phyloP scores from a whole-genome alignment of 2,113 vertebrate genomes.

The Rissa tridactyla region DNA sequence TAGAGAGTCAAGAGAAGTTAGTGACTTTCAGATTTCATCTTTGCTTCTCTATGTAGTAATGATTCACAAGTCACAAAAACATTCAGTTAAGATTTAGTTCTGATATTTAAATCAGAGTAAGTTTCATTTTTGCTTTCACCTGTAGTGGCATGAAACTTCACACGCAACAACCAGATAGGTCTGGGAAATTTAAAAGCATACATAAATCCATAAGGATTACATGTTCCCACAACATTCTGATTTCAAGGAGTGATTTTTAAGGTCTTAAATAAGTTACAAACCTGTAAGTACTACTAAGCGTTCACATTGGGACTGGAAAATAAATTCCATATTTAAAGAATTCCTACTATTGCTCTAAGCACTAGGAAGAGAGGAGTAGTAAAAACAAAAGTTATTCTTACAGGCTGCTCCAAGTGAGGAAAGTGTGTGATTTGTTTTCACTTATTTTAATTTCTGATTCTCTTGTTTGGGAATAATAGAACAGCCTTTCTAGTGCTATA shows the following conservation, averaged over 20 bases:
- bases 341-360: background rate
- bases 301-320: background rate
- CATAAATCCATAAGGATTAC: background rate
- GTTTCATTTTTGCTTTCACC: background rate
- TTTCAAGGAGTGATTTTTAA: background rate
- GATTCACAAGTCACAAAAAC: background rate
- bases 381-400: background rate
- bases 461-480: background rate
- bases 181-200: background rate
- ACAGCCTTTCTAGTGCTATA: background rate
- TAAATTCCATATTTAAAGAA: background rate
- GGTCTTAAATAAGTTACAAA: background rate
- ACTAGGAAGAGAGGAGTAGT: background rate
- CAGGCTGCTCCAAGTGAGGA: background rate
- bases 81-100: background rate
- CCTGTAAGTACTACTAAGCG: background rate
- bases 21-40: background rate
- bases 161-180: background rate
- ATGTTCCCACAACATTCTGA: background rate
- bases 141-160: background rate
- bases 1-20: conserved; percentile 24
- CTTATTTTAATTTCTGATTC: background rate
- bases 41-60: background rate
- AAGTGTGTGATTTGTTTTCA: background rate
- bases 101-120: background rate